A percentile compares a stretch with the other conserved stretches of the same genome.
Conservation (phyloP, 2,113 vertebrate genomes). For the Calyptomena viridis region DNA sequence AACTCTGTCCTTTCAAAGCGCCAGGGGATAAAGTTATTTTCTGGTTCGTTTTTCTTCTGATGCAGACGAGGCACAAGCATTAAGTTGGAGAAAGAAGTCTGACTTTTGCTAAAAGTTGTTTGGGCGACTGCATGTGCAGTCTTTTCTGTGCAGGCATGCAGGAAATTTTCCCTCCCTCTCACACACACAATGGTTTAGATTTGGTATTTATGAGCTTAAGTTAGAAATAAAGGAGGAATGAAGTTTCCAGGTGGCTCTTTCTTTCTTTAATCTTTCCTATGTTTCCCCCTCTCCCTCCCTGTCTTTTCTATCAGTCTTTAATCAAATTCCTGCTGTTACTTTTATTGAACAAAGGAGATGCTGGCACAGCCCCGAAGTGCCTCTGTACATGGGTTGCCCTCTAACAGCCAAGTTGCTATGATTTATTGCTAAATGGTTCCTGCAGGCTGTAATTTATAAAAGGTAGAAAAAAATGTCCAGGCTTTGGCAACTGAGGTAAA, state of each 20-base stretch:
- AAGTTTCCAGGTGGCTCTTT: slow-evolving; percentile 53
- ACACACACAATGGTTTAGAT: slow-evolving; percentile 17
- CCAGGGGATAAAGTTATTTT: not conserved
- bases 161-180: slow-evolving; percentile 38
- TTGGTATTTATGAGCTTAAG: slow-evolving; percentile 49
- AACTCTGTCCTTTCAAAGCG: not conserved
- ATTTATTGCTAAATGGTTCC: slow-evolving; percentile 37
- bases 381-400: not conserved
- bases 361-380: slow-evolving; percentile 16
- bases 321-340: slow-evolving; percentile 53
- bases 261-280: slow-evolving; percentile 47
- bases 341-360: slow-evolving; percentile 39
- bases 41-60: not conserved
- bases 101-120: not conserved
- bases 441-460: slow-evolving; percentile 27
- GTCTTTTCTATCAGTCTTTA: slow-evolving; percentile 48
- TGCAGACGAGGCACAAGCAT: not conserved
- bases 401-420: slow-evolving; percentile 19
- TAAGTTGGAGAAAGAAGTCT: not conserved
- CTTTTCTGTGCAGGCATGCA: slow-evolving; percentile 9
- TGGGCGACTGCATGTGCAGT: not conserved
- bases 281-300: not conserved
- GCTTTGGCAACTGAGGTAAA: slow-evolving; percentile 30
- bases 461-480: not conserved
- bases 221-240: slow-evolving; percentile 43